Evolutionary conservation across 2,888 invertebrate species (phyloP).

Genomic region (Agrochola lota): DNA sequence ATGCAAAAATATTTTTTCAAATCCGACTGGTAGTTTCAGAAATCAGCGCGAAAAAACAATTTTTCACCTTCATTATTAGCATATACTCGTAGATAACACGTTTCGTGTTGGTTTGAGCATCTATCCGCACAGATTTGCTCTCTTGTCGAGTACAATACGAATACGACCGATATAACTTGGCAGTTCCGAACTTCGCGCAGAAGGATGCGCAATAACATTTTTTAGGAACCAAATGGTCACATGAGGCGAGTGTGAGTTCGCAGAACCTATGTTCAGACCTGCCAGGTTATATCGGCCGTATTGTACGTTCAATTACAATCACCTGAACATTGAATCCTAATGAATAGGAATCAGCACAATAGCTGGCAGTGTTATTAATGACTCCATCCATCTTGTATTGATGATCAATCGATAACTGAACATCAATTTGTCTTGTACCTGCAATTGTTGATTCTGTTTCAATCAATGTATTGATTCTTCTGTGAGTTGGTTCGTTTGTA

Average conservation of each 20-base stretch:
- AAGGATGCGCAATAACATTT: too few relatives aligned
- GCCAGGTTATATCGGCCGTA: too few relatives aligned
- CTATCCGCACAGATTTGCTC: neutral
- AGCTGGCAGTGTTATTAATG: slow-evolving; percentile 48
- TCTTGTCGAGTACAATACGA: neutral
- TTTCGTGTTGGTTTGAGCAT: neutral
- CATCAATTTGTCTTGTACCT: slow-evolving; percentile 54
- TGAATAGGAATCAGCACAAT: slow-evolving; percentile 45
- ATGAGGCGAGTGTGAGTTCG: too few relatives aligned
- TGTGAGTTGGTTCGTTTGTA: slow-evolving; percentile 7
- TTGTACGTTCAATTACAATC: slow-evolving; percentile 1
- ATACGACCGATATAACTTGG: too few relatives aligned
- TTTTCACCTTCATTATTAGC: too few relatives aligned
- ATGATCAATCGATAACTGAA: slow-evolving; percentile 56
- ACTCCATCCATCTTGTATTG: slow-evolving; percentile 42
- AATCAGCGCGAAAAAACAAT: too few relatives aligned
- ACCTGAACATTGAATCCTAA: slow-evolving; percentile 17
- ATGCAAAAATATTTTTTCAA: too few relatives aligned
- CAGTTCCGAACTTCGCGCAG: too few relatives aligned
- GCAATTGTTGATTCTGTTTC: slow-evolving; percentile 53
- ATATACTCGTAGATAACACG: neutral
- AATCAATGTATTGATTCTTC: slow-evolving; percentile 42
- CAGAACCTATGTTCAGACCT: too few relatives aligned
- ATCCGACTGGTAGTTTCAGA: too few relatives aligned
- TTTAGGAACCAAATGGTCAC: too few relatives aligned